Evolutionary conservation across 2,797 vertebrate species (phyloP), one percentile per base, ranked within the genome.

Genomic region (Gymnoscopelus braueri): DNA sequence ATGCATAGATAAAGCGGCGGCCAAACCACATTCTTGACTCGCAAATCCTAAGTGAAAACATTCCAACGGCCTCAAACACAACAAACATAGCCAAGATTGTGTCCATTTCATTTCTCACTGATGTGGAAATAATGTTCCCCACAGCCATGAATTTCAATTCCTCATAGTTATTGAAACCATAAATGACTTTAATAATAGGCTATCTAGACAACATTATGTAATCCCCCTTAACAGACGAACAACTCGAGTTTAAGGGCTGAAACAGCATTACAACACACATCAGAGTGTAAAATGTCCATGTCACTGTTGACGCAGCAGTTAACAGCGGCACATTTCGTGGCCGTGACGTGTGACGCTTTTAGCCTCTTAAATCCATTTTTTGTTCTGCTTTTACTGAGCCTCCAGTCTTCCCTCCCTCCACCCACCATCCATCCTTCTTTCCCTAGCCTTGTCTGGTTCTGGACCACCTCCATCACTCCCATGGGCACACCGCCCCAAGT

Each of bases 221-320:
- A 39, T 9, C 13, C 35, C 57, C 29, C 24, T 35, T 12, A 59
- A 13, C 47, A 60, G 53, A 11, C 60, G 65, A 72, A 57, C 19
- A n/a, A 24, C 24, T 54, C 15, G 3, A 11, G 14, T 58, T 12
- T 62, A 32, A 32, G 14, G 49, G 19, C 63, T 70, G 51, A 72
- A 80, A 69, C 53, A 57, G 61, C 12, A 48, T 72, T 24, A 66
- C 67, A 69, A 73, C 60, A 72, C 47, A 73, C 66, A 73, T 77
- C 65, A 74, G 19, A 3, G 71, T 64, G 63, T 66, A 84, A 86
- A 89, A 85, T 76, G 65, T 62, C 66, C 56, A 32, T 72, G 67
- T 75, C 68, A 72, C 39, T 47, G 67, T 65, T 68, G 60, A 72
- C 62, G 52, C 51, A 59, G 54, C 61, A 62, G 65, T 80, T 76